These are phyloP conservation scores for Lampropteryx suffumata DNA, from an alignment of 2,888 invertebrate species.

Conservation along the genomic window DNA sequence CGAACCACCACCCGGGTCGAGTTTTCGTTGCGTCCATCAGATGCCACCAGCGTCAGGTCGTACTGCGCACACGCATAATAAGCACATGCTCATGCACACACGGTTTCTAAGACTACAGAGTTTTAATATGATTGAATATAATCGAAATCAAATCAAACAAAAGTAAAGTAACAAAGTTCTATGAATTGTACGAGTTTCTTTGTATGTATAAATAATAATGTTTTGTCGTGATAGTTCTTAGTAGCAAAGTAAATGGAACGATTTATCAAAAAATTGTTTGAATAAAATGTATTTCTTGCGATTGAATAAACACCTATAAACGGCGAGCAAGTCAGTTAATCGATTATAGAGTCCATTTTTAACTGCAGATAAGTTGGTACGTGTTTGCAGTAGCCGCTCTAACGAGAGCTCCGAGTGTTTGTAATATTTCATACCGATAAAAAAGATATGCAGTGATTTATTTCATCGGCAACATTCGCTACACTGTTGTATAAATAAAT, in stretches of 20 bases:
- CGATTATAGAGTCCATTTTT: conserved; percentile 46
- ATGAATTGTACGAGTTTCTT: neutral
- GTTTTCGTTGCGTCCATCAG: conserved; percentile 95
- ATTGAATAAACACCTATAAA: conserved; percentile 3
- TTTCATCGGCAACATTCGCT: conserved; percentile 43
- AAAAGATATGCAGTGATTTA: conserved; percentile 49
- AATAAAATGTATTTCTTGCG: no score
- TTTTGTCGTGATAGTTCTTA: no score
- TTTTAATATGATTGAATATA: neutral
- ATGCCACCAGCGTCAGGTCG: conserved; percentile 94
- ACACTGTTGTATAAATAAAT: conserved; percentile 39
- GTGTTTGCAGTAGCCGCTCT: conserved; percentile 49
- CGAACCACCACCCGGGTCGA: conserved; percentile 91
- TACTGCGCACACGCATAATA: conserved; percentile 85
- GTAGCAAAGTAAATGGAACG: neutral
- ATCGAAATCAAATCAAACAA: neutral
- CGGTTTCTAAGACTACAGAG: conserved; percentile 18
- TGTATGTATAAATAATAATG: no score
- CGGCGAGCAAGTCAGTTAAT: conserved; percentile 28
- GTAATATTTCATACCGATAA: conserved; percentile 56
- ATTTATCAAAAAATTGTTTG: no score
- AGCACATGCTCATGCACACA: conserved; percentile 75
- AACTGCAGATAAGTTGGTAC: conserved; percentile 48
- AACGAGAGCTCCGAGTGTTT: conserved; percentile 47
- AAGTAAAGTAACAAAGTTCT: neutral